These are phyloP conservation scores for Empidonax alnorum DNA, from an alignment of 2,113 vertebrate genomes.

Conservation along the genomic window DNA sequence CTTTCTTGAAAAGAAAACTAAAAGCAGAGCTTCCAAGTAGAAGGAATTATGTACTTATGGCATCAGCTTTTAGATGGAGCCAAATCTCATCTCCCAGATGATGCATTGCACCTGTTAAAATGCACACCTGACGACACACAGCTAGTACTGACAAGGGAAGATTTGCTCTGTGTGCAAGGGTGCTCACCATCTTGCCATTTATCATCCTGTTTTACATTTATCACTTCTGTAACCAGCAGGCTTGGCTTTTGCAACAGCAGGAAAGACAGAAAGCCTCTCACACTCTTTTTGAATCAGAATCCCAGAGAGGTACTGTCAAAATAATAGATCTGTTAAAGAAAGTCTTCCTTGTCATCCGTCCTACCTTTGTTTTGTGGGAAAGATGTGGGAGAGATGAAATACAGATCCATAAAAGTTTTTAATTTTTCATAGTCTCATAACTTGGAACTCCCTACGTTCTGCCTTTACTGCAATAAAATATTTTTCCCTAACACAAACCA, in stretches of 20 bases:
- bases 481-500: not conserved
- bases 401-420: not conserved
- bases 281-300: not conserved
- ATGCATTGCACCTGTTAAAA: not conserved
- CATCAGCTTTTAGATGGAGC: not conserved
- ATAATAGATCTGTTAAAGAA: not conserved
- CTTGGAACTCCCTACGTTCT: not conserved
- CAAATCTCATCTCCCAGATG: not conserved
- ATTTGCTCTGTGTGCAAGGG: not conserved
- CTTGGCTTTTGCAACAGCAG: not conserved
- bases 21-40: not conserved
- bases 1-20: not conserved
- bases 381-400: not conserved
- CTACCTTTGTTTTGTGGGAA: not conserved
- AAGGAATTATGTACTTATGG: fast-evolving
- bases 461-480: not conserved
- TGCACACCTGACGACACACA: not conserved
- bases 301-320: not conserved
- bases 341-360: not conserved
- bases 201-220: not conserved
- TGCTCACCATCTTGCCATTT: not conserved
- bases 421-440: not conserved
- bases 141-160: not conserved
- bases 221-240: not conserved
- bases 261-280: not conserved